phyloP scores from a whole-genome alignment of 2,888 invertebrate genomes.

The Apotomis betuletana region DNA sequence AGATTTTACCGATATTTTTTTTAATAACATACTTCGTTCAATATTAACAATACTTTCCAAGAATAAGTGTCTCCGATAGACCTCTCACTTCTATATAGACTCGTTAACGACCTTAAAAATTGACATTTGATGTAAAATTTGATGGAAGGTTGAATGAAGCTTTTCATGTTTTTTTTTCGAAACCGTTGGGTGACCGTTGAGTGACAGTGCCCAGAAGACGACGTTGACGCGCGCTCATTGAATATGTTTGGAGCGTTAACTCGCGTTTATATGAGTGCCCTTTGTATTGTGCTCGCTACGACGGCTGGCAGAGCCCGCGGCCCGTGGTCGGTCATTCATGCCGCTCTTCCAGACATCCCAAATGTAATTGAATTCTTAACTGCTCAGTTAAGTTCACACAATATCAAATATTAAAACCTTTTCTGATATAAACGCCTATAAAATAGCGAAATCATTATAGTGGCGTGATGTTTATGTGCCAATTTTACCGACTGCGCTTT shows the following conservation, averaged over 20 bases:
- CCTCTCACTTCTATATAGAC: conserved; percentile 38
- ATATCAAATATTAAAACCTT: conserved; percentile 8
- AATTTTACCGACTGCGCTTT: conserved; percentile 2
- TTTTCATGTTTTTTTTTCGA: conserved; percentile 61
- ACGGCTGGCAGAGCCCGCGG: conserved; percentile 43
- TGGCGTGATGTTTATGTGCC: background rate
- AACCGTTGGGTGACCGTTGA: conserved; percentile 77
- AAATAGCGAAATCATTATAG: background rate
- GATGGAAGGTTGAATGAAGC: conserved; percentile 58
- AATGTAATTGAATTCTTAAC: conserved; percentile 45
- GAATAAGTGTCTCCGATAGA: conserved; percentile 28
- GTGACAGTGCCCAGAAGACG: conserved; percentile 64
- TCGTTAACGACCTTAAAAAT: conserved; percentile 43
- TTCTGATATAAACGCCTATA: background rate
- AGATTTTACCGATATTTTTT: conserved; percentile 43
- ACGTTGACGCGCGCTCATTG: conserved; percentile 65
- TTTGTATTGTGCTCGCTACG: conserved; percentile 57
- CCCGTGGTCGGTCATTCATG: conserved; percentile 29
- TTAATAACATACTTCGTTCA: conserved; percentile 20
- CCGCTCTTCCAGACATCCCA: conserved; percentile 47
- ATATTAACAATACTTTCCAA: conserved; percentile 16
- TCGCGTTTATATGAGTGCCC: conserved; percentile 62
- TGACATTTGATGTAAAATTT: conserved; percentile 65
- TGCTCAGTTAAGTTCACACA: conserved; percentile 31
- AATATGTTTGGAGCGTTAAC: conserved; percentile 59